These are phyloP conservation scores for Callospermophilus lateralis DNA, from an alignment of 2,113 vertebrate genomes.

Conservation along the genomic window DNA sequence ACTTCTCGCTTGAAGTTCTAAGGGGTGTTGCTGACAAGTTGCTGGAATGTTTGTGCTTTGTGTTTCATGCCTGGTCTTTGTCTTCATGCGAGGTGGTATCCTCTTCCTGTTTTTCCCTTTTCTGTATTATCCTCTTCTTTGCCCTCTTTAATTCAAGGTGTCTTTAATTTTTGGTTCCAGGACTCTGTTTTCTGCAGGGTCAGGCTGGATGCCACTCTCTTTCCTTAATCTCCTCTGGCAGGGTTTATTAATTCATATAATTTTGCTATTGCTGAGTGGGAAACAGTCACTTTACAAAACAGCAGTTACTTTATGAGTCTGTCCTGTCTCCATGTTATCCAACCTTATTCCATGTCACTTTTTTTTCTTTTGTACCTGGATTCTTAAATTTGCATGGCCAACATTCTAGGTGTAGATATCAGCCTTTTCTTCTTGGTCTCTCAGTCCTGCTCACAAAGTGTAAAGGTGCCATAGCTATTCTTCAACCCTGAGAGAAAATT, in stretches of 20 bases:
- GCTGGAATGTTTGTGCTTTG: neutral
- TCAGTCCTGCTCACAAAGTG: neutral
- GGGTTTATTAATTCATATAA: slow-evolving; percentile 57
- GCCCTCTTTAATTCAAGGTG: neutral
- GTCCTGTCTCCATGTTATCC: neutral
- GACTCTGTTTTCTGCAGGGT: neutral
- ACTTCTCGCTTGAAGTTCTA: slow-evolving; percentile 44
- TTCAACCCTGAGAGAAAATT: neutral
- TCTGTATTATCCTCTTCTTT: neutral
- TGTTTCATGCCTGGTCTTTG: neutral
- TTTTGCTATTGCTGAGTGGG: slow-evolving; percentile 47
- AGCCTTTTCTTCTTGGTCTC: neutral
- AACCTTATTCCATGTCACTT: neutral
- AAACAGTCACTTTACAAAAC: slow-evolving; percentile 35
- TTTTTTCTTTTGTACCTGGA: neutral
- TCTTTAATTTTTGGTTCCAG: neutral
- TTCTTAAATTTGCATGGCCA: neutral
- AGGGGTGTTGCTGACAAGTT: neutral
- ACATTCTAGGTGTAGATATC: neutral
- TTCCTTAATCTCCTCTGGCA: slow-evolving; percentile 29
- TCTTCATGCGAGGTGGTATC: neutral
- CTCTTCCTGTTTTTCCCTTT: slow-evolving; percentile 1
- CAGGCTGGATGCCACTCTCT: neutral
- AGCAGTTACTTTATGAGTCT: slow-evolving; percentile 6
- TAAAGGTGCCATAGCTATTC: no score